Evolutionary conservation across 2,888 invertebrate species (phyloP), one percentile per base, ranked within the genome.

Genomic region (Margaritifera margaritifera): DNA sequence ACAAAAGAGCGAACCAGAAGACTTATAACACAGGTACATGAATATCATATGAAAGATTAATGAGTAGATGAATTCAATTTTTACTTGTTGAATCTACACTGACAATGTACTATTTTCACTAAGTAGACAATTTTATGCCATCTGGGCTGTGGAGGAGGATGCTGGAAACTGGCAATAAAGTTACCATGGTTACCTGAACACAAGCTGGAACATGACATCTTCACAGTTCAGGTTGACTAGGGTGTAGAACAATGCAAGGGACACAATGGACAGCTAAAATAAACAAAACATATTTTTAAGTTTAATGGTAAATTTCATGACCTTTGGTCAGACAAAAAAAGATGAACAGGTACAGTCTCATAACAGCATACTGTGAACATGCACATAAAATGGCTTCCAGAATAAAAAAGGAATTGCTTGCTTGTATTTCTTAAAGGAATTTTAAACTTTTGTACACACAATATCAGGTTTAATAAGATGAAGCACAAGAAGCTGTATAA

Each of bases 181-280:
- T 42, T 18, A 31, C 15, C 19, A 62, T 58, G 69, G 87, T 86
- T 84, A 91, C 91, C 88, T 91, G 87, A 96, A 93, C 61, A 97
- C 93, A 62, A 98, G 91, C 87, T 97, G 96, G 82, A 97, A 91
- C 95, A 99, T 96, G 60, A 98, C 93, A 89, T 99, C 99, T 90
- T 99, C 99, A 90, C 97, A 98, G 90, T 97, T 95, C 73, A 98
- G 91, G 83, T 95, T 94, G 64, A 98, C 92, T 72, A 99, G 91
- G 0, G 97, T 96, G 88, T 96, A 95, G 90, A 99, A 95, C 19
- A 99, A 91, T 0, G 96, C 94, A 82, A 99, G 91, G 0, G 98
- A 95, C 18, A 97, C 96, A 84, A 97, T 92, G 76, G 96, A 95
- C 62, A 92, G 81, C 91, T 72, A 69, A 61, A 76, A 72, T 25